Conservation (phyloP, 2,797 vertebrate species). For the Rhyacichthys aspro region DNA sequence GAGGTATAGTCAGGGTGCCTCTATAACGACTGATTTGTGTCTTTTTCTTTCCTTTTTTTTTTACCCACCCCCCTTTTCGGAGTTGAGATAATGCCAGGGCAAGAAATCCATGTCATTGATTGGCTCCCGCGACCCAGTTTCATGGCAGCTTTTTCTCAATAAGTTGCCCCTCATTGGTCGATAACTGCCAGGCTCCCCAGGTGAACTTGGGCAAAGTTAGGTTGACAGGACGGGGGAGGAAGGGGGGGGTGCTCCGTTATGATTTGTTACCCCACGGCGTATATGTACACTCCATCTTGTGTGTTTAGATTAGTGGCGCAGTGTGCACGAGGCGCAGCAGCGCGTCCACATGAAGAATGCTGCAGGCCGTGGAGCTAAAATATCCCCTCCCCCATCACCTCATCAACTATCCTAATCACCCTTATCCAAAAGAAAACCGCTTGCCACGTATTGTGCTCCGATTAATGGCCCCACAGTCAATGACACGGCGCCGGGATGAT, state of each 20-base stretch:
- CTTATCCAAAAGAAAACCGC: slow-evolving; percentile 59
- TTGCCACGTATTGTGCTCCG: slow-evolving; percentile 51
- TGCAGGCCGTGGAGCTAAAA: slow-evolving; percentile 42
- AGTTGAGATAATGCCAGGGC: slow-evolving; percentile 75
- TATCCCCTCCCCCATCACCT: slow-evolving; percentile 52
- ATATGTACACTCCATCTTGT: slow-evolving; percentile 43
- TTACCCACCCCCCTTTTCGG: slow-evolving; percentile 19
- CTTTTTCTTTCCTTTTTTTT: slow-evolving; percentile 35
- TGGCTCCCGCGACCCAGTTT: slow-evolving; percentile 77
- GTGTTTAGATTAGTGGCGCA: slow-evolving; percentile 57
- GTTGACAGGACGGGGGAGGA: slow-evolving; percentile 25
- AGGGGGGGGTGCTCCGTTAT: slow-evolving; percentile 37
- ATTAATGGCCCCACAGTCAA: slow-evolving; percentile 57
- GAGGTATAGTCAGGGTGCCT: slow-evolving; percentile 54
- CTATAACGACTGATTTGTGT: slow-evolving; percentile 68
- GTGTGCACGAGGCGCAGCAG: slow-evolving; percentile 53
- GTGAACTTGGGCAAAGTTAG: slow-evolving; percentile 52
- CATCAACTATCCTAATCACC: slow-evolving; percentile 73
- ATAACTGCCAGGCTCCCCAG: slow-evolving; percentile 71
- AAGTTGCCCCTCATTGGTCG: slow-evolving; percentile 73
- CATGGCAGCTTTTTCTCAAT: slow-evolving; percentile 81
- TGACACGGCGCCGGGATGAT: slow-evolving; percentile 49
- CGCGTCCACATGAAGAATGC: slow-evolving; percentile 63
- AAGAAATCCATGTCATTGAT: slow-evolving; percentile 82
- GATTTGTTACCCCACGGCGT: slow-evolving; percentile 43